Evolutionary conservation across 2,888 invertebrate species (phyloP).

Genomic region (Pyrochroa serraticornis): DNA sequence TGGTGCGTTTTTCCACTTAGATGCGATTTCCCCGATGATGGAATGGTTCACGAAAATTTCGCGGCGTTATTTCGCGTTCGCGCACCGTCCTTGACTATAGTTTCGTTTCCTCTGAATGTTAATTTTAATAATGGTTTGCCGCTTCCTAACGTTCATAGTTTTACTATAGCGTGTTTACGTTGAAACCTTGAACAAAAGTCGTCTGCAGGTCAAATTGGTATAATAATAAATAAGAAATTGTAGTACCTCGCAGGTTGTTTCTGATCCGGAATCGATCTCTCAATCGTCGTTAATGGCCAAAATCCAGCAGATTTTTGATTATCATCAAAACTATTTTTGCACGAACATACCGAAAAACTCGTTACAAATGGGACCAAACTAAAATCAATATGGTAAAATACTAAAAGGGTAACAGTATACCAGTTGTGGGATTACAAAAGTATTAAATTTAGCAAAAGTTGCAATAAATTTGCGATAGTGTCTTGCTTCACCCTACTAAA

Average conservation of each 20-base stretch:
- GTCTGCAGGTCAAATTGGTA: conserved; percentile 52
- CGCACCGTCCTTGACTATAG: conserved; percentile 34
- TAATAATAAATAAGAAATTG: conserved; percentile 42
- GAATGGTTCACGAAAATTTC: conserved; percentile 12
- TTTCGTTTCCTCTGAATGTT: conserved; percentile 36
- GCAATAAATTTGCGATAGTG: too few species aligned
- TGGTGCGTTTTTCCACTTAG: background rate
- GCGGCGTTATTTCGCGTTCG: conserved; percentile 22
- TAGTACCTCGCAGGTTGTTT: background rate
- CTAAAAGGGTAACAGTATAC: too few species aligned
- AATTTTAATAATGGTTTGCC: conserved; percentile 36
- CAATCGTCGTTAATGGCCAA: too few species aligned
- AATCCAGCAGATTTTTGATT: too few species aligned
- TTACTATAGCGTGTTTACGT: conserved; percentile 35
- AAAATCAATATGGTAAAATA: too few species aligned
- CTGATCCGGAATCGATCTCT: too few species aligned
- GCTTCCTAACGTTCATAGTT: conserved; percentile 37
- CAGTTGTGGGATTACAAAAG: too few species aligned
- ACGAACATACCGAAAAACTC: too few species aligned
- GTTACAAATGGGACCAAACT: too few species aligned
- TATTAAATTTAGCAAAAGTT: too few species aligned
- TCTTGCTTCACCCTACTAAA: too few species aligned
- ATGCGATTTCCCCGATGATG: background rate
- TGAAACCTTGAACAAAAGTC: conserved; percentile 52
- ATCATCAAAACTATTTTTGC: too few species aligned